A percentile compares a stretch with the other conserved stretches of the same genome.
Conservation (phyloP, 2,888 invertebrate genomes). For the Drosophila formosana region DNA sequence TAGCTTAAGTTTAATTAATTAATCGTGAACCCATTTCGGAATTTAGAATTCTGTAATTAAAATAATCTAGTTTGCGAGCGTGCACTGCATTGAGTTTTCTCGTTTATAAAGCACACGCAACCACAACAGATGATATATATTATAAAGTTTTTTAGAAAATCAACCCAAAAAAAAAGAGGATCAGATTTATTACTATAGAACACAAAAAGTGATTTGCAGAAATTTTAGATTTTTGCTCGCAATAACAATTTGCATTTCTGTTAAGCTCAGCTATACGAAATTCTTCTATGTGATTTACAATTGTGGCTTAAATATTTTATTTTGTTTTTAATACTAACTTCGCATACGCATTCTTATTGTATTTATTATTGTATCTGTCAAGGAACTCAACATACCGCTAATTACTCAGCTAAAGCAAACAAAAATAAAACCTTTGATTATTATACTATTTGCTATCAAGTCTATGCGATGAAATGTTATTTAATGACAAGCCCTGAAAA, state of each 20-base stretch:
- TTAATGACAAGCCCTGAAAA: slow-evolving; percentile 14
- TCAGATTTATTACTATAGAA: slow-evolving; percentile 1
- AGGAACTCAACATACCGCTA: slow-evolving; percentile 41
- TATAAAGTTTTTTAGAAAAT: not conserved
- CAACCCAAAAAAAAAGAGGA: not conserved
- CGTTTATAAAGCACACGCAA: slow-evolving; percentile 3
- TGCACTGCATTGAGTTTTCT: slow-evolving; percentile 4
- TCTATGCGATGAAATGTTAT: slow-evolving; percentile 34
- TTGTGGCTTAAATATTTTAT: slow-evolving; percentile 67
- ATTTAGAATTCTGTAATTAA: not conserved
- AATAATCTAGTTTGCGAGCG: slow-evolving; percentile 7
- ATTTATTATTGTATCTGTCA: slow-evolving; percentile 51
- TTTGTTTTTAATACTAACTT: slow-evolving; percentile 41
- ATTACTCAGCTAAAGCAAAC: slow-evolving; percentile 30
- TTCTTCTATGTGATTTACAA: slow-evolving; percentile 71
- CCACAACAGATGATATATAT: not conserved
- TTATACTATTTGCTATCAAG: slow-evolving; percentile 50
- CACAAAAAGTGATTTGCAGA: slow-evolving; percentile 1
- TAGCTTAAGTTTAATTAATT: slow-evolving; percentile 1
- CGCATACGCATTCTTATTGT: slow-evolving; percentile 34
- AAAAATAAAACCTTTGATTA: slow-evolving; percentile 32
- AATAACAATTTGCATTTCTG: slow-evolving; percentile 3
- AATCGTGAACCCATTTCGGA: slow-evolving; percentile 5
- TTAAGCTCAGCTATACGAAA: slow-evolving; percentile 30
- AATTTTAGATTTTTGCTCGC: not conserved